These are phyloP conservation scores for Drosophila maculinotata DNA, from an alignment of 2,888 invertebrate genomes.

Conservation along the genomic window DNA sequence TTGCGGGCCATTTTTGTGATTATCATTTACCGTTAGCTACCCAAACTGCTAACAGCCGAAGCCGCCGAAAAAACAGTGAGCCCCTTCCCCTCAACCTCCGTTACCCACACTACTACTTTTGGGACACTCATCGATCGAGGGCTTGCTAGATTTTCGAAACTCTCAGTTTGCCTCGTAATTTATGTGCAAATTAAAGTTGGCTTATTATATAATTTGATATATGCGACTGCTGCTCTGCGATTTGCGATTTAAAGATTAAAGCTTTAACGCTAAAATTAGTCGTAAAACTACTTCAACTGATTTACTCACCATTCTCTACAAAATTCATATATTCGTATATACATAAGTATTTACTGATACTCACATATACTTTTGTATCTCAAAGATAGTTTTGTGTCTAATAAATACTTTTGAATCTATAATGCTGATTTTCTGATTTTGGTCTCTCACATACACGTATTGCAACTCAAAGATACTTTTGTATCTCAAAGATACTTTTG, in stretches of 20 bases:
- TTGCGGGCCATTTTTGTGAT: constrained; percentile 76
- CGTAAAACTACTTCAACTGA: no score
- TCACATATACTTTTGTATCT: no score
- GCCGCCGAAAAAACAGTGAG: constrained; percentile 4
- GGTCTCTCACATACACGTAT: no score
- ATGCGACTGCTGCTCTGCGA: constrained; percentile 23
- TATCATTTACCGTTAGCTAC: constrained; percentile 70
- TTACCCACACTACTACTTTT: neutral
- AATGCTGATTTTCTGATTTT: no score
- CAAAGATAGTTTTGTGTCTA: no score
- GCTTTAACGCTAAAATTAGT: neutral
- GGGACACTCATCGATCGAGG: constrained; percentile 50
- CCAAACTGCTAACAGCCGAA: constrained; percentile 28
- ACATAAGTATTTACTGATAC: no score
- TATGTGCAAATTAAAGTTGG: constrained; percentile 62
- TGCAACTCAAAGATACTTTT: no score
- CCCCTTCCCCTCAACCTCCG: no score
- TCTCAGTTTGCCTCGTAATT: constrained; percentile 33
- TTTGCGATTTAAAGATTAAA: constrained; percentile 15
- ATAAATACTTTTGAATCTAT: neutral
- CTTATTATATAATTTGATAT: constrained; percentile 46
- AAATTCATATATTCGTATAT: no score
- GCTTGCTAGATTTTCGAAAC: constrained; percentile 1
- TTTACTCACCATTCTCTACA: no score
- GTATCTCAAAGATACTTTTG: neutral